Evolutionary conservation across 2,113 vertebrate species (phyloP), one percentile per base, ranked within the genome.

Genomic region (Malaclemys terrapin): DNA sequence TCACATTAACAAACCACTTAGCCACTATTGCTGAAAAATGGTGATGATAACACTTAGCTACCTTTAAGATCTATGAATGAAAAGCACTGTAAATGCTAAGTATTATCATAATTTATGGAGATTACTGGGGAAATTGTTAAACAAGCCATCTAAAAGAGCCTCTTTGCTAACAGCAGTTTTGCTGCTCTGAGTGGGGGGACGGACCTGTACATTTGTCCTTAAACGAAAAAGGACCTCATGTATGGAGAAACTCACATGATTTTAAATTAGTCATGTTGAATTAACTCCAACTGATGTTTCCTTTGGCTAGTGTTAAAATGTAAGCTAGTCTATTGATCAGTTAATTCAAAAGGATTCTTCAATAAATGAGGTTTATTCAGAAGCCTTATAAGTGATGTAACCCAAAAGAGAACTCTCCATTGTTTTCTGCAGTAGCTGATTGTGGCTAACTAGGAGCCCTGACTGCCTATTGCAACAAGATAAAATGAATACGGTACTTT

Each of bases 271-370:
- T 69, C 65, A 85, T 12, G 27, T 1, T 69, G 25, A 93, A 85
- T 31, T 84, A 90, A 91, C 38, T 25, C 49, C 24, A 82, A 42
- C 1, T 24, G 7, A 79, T 45, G 19, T 42, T 84, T 93, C 69
- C 53, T 84, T 84, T 47, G 78, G 10, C 25, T 56, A 83, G 72
- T 54, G 50, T 13, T 82, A 84, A 56, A 25, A 52, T 35, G 52
- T 88, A 89, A 84, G 82, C 0, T 1, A 82, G 47, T 38, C 47
- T 56, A n/a, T 6, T 17, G 42, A 90, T 79, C 56, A 84, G 35
- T 59, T 90, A 80, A 79, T 85, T 53, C 75, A 62, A 79, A 85
- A 65, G 56, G 11, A 57, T 92, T 53, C 35, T 80, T 50, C 84
- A 54, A 3, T 54, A 86, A 84, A 25, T 1, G 1, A 76, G 2